Percentiles rank a stretch among this genome's conserved stretches.
Conservation (phyloP, 2,797 vertebrate species). For the Nasua narica region DNA sequence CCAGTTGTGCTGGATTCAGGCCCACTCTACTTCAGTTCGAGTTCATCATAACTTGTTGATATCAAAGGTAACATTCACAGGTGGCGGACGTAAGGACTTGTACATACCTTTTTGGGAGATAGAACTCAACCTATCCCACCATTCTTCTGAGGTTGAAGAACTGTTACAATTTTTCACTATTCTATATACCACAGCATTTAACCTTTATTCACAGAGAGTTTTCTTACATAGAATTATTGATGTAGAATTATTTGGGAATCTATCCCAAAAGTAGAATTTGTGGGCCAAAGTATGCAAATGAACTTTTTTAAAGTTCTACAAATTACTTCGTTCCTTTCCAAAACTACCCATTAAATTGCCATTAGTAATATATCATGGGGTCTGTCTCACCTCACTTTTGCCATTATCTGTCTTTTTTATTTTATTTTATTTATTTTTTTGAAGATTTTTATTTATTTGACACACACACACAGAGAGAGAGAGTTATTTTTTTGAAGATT, state of each 20-base stretch:
- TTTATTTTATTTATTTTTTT: neutral
- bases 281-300: neutral
- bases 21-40: neutral
- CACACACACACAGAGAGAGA: no score
- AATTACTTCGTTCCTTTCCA: neutral
- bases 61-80: neutral
- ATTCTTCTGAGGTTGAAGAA: neutral
- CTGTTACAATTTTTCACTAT: neutral
- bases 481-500: no score
- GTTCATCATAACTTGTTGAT: neutral
- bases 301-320: constrained; percentile 16
- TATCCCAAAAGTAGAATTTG: neutral
- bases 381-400: neutral
- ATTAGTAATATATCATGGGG: neutral
- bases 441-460: no score
- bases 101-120: neutral
- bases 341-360: neutral
- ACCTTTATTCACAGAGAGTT: neutral
- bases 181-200: neutral
- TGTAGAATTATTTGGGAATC: no score
- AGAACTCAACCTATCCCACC: neutral
- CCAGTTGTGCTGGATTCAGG: neutral
- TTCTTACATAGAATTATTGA: neutral
- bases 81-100: neutral
- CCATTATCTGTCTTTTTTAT: neutral